These are phyloP conservation scores for Leucania comma DNA, from an alignment of 2,888 invertebrate genomes.

Conservation along the genomic window DNA sequence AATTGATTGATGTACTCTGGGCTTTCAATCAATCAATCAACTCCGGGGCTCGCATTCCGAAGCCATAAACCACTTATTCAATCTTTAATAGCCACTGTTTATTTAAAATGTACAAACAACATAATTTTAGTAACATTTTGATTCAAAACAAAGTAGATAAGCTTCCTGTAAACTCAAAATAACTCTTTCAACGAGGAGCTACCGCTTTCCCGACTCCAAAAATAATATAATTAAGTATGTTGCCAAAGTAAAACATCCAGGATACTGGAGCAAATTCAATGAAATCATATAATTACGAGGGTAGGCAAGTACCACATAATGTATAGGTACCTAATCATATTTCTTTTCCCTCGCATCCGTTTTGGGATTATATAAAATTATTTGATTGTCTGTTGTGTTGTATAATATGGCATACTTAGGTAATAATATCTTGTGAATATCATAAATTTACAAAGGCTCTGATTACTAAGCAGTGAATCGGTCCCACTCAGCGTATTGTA, in stretches of 20 bases:
- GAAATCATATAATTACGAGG: constrained; percentile 37
- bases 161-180: constrained; percentile 38
- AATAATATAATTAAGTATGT: constrained; percentile 42
- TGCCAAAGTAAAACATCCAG: constrained; percentile 31
- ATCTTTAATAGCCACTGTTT: constrained; percentile 3
- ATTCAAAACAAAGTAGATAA: constrained; percentile 33
- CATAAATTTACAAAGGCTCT: constrained; percentile 2
- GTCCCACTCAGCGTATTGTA: not conserved
- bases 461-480: not conserved
- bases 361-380: constrained; percentile 9
- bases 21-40: constrained; percentile 2
- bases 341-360: constrained; percentile 2
- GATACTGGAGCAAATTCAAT: constrained; percentile 42
- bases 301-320: constrained; percentile 5
- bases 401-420: constrained; percentile 1
- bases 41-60: not conserved
- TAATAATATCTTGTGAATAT: constrained; percentile 20
- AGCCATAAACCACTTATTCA: not conserved
- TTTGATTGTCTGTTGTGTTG: constrained; percentile 25
- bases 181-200: constrained; percentile 12
- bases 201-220: constrained; percentile 28
- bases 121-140: constrained; percentile 22
- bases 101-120: constrained; percentile 16
- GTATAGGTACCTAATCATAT: constrained; percentile 9
- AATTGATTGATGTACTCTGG: not conserved